These are phyloP conservation scores for Champsocephalus gunnari DNA, from an alignment of 2,797 vertebrate genomes.

Conservation along the genomic window DNA sequence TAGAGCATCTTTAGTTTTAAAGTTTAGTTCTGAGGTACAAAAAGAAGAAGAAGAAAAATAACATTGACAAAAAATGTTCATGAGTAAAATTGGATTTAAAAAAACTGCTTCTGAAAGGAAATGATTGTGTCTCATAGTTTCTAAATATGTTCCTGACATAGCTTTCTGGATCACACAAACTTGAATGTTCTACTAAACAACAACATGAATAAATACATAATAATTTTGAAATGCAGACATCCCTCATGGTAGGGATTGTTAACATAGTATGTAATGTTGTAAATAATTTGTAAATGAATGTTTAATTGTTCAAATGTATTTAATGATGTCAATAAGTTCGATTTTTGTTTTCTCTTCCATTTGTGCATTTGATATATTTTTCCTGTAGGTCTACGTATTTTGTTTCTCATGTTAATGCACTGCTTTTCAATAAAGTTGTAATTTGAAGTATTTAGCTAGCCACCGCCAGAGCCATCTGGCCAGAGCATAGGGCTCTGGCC, in stretches of 20 bases:
- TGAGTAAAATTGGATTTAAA: no score
- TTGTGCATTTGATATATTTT: not conserved
- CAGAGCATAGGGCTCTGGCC: no score
- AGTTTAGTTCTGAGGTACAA: conserved; percentile 4
- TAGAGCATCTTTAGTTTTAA: no score
- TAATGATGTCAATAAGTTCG: not conserved
- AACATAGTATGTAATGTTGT: not conserved
- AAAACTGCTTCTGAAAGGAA: no score
- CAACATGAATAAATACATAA: not conserved
- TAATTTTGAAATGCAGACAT: not conserved
- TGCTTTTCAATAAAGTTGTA: not conserved
- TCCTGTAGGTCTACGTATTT: not conserved
- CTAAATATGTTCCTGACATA: no score
- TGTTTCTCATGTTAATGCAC: not conserved
- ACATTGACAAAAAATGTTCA: no score
- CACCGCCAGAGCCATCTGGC: no score
- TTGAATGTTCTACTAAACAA: not conserved
- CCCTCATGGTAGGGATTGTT: not conserved
- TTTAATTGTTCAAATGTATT: not conserved
- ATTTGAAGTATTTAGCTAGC: no score
- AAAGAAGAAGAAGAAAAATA: not conserved
- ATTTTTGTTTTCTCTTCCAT: not conserved
- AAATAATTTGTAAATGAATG: not conserved
- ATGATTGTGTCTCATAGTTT: no score
- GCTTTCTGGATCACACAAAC: not conserved